phyloP scores from a whole-genome alignment of 37 sponge, comb jelly and placozoan species.

The Axinella damicornis region DNA sequence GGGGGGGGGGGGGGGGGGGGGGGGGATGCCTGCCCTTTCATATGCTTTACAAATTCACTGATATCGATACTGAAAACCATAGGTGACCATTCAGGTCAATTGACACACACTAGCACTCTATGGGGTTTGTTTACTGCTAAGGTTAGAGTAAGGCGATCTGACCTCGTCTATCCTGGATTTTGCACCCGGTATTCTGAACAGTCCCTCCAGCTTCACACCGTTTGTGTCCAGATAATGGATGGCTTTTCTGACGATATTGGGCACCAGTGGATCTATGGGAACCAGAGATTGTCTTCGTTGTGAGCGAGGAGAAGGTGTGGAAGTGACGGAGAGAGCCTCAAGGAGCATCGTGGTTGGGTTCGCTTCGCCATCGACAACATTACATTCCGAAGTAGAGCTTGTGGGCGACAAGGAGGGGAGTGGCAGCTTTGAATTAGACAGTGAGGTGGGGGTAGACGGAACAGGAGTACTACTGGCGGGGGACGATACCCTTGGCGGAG shows the following conservation, averaged over 20 bases:
- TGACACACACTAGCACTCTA: too few species aligned
- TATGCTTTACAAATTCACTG: too few species aligned
- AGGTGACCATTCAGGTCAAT: too few species aligned
- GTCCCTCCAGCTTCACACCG: conserved; percentile 78
- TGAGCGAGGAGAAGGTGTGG: conserved; percentile 27
- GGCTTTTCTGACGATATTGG: conserved; percentile 67
- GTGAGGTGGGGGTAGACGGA: not conserved
- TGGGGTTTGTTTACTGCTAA: too few species aligned
- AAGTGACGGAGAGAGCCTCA: conserved; percentile 2
- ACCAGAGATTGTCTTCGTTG: conserved; percentile 32
- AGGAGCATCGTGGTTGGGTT: conserved; percentile 11
- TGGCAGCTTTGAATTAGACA: not conserved
- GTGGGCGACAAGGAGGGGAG: conserved; percentile 34
- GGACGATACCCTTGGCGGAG: not conserved
- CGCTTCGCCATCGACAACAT: not conserved
- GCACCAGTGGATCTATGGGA: conserved; percentile 59
- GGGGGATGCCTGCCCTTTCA: too few species aligned
- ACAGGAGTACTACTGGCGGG: conserved; percentile 13
- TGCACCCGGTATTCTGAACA: conserved; percentile 81
- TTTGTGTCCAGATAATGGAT: conserved; percentile 73
- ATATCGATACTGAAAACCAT: too few species aligned
- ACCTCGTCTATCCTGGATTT: conserved; percentile 74
- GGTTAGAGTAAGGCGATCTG: not conserved
- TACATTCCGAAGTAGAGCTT: conserved; percentile 22
- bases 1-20: too few species aligned